phyloP scores from a whole-genome alignment of 1,140 invertebrate genomes.

The Tetraneura akinire region DNA sequence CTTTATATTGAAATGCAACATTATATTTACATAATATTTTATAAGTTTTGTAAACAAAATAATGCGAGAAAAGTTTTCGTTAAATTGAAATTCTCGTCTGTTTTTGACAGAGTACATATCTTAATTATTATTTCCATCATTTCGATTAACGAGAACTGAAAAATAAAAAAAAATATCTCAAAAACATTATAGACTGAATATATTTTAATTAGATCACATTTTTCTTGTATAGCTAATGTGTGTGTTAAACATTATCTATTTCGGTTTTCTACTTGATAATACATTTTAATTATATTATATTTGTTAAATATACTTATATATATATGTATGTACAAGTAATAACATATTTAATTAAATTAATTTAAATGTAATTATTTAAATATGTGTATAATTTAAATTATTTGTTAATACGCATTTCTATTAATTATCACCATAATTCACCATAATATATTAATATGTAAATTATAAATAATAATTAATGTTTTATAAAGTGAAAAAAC shows the following conservation, averaged over 20 bases:
- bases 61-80: background rate
- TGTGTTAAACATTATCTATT: conserved; percentile 9
- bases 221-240: background rate
- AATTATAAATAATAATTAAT: no score
- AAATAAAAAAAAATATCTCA: background rate
- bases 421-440: no score
- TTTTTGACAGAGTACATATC: background rate
- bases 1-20: background rate
- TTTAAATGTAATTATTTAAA: no score
- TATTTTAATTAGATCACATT: background rate
- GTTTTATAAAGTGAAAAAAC: no score
- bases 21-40: background rate
- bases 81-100: conserved; percentile 2
- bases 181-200: background rate
- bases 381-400: no score
- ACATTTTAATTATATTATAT: no score
- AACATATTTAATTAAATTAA: no score
- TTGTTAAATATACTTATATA: no score
- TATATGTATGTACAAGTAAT: no score
- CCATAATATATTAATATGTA: no score
- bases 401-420: no score
- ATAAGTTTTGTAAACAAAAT: background rate
- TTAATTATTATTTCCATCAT: conserved; percentile 19
- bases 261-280: no score
- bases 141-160: background rate